Conservation (phyloP, 2,113 vertebrate genomes). For the Lepidothrix coronata region DNA sequence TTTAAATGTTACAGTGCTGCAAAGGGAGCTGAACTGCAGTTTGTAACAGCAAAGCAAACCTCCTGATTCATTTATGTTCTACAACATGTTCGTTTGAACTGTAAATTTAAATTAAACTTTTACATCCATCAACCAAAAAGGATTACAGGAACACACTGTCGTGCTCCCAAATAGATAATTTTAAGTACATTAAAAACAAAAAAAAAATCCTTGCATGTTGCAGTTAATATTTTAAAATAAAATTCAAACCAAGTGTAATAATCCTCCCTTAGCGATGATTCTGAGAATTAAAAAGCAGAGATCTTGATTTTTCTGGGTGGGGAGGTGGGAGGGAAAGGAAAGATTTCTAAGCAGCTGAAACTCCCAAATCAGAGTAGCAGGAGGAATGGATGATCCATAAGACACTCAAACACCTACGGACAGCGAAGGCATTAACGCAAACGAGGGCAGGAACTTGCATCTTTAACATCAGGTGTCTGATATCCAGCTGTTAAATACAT, state of each 20-base stretch:
- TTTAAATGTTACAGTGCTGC: constrained; percentile 8
- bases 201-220: background rate
- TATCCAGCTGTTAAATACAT: background rate
- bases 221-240: background rate
- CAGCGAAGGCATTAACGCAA: background rate
- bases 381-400: background rate
- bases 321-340: background rate
- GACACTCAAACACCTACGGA: background rate
- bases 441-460: background rate
- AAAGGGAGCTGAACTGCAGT: background rate
- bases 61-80: background rate
- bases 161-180: background rate
- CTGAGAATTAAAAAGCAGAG: background rate
- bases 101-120: background rate
- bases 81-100: background rate
- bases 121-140: background rate
- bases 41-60: background rate
- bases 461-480: background rate
- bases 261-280: background rate
- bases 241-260: background rate
- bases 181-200: background rate
- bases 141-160: background rate
- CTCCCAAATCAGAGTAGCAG: background rate
- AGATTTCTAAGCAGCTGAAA: background rate
- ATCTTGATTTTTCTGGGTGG: background rate